These are phyloP conservation scores for Romanogobio albipinnatus DNA, from an alignment of 2,113 vertebrate genomes.

Conservation along the genomic window DNA sequence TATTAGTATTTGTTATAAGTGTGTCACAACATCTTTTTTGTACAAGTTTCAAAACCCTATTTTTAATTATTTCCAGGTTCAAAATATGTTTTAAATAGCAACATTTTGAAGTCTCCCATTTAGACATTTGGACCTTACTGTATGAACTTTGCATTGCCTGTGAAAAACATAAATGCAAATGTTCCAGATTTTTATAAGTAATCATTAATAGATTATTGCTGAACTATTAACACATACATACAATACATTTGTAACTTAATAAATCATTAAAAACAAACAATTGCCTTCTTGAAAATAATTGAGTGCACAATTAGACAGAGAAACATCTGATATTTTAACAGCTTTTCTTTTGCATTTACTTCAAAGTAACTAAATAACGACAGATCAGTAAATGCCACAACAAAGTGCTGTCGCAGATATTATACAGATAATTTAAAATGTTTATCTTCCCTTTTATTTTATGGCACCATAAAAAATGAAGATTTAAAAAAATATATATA, in stretches of 20 bases:
- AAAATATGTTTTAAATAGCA: background rate
- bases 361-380: conserved; percentile 45
- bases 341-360: conserved; percentile 20
- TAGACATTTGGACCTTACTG: background rate
- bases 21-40: background rate
- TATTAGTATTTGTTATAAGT: background rate
- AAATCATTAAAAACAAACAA: background rate
- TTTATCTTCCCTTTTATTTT: background rate
- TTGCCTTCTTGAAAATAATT: background rate
- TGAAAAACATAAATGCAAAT: background rate
- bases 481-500: background rate
- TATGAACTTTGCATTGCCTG: too few species aligned
- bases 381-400: conserved; percentile 46
- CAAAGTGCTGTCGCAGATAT: conserved; percentile 14
- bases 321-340: background rate
- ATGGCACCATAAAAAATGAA: background rate
- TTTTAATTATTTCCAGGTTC: background rate
- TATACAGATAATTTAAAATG: background rate
- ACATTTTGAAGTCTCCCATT: background rate
- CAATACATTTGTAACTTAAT: background rate
- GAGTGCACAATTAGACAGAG: background rate
- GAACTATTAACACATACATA: background rate
- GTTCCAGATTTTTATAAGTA: background rate
- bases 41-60: background rate
- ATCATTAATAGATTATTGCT: background rate